These are phyloP conservation scores for Mesitornis unicolor DNA, from an alignment of 2,113 vertebrate genomes.

Conservation along the genomic window DNA sequence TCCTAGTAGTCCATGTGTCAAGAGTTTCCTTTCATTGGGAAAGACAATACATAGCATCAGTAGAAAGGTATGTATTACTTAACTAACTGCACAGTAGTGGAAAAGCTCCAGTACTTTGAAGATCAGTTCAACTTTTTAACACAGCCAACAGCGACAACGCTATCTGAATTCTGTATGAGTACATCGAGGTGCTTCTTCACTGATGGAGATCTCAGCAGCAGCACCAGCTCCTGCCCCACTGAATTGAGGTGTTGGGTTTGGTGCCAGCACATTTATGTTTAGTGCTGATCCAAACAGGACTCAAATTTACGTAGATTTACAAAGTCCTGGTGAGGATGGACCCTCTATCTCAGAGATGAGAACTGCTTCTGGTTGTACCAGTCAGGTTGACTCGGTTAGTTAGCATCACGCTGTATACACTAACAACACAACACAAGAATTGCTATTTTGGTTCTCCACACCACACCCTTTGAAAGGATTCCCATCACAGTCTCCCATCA, in stretches of 20 bases:
- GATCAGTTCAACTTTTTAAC: neutral
- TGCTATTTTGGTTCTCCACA: neutral
- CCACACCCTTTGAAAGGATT: neutral
- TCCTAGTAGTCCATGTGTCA: neutral
- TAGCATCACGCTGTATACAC: neutral
- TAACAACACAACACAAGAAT: neutral
- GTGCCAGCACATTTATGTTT: neutral
- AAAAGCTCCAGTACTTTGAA: neutral
- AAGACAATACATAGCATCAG: neutral
- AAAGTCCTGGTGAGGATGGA: neutral
- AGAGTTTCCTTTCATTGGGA: neutral
- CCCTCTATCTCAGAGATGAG: accelerated
- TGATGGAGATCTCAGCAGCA: neutral
- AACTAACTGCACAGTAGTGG: neutral
- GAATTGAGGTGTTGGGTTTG: neutral
- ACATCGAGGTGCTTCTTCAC: accelerated
- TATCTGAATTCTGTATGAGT: neutral
- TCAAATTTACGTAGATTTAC: neutral
- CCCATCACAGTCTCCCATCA: neutral
- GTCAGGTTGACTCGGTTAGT: neutral
- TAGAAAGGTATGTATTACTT: neutral
- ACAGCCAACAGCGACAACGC: neutral
- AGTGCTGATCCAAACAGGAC: neutral
- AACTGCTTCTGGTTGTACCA: neutral
- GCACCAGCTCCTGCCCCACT: neutral